Evolutionary conservation across 2,888 invertebrate species (phyloP), one percentile per base, ranked within the genome.

Genomic region (Phoenoteleia sp.): DNA sequence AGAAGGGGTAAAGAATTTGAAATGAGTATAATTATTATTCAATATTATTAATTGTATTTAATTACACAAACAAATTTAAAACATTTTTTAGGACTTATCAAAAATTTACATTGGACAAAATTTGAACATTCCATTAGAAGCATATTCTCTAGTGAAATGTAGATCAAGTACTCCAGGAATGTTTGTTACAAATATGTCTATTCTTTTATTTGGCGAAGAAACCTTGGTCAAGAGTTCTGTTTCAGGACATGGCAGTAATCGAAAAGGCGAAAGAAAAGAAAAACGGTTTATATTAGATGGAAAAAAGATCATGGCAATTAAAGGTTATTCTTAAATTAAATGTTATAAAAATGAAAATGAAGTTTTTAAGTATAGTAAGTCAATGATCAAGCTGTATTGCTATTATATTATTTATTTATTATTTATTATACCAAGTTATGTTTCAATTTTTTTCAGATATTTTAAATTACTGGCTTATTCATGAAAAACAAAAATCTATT

Each of bases 241-340:
- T 13, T 52, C 52, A 23, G 52, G 52, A 6, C 52, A 52, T 23
- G 52, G 52, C 7, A 23, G 23, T 25, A 52, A 52, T n/a, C 13
- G 52, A 52, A 52, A 52, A 52, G 23, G 25, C 13, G 52, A 52
- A 52, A 21, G 52, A 52, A 52, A 23, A 23, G 52, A 52, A 52
- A 52, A 52, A 13, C 11, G 52, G 3, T 23, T 11, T 52, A n/a
- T n/a, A 52, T 52, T 52, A 52, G 52, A 52, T 52, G 52, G 52
- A 13, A 13, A 1, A 13, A 52, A 52, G 23, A 23, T 52, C n/a
- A 13, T 52, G 52, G 52, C 52, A 9, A 21, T 52, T 21, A 25
- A 52, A 52, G 52, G 52, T 52, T 17, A 45, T 17, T 45, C 13
- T n/a, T n/a, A n/a, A 45, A 7, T 52, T 11, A 11, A 39, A 39